Evolutionary conservation across 2,888 invertebrate species (phyloP).

Genomic region (Athalia rosae): DNA sequence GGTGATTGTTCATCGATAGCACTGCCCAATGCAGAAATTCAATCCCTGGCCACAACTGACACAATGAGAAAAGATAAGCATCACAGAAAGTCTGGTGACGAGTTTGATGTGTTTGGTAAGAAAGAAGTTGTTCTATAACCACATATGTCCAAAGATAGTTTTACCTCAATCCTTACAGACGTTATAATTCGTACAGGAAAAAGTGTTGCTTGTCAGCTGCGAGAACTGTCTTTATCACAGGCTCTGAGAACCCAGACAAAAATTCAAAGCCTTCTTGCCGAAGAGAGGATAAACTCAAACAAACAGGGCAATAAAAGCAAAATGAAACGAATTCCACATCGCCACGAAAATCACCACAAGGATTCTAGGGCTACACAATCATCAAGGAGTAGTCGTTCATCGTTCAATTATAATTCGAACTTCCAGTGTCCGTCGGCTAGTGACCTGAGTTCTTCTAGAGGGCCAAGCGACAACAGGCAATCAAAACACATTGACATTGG

Average conservation of each 20-base stretch:
- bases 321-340: neutral
- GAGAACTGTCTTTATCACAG: conserved; percentile 19
- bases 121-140: neutral
- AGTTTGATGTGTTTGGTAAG: conserved; percentile 19
- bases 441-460: neutral
- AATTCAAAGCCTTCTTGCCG: conserved; percentile 12
- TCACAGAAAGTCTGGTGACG: conserved; percentile 2
- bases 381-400: conserved; percentile 14
- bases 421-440: conserved; percentile 19
- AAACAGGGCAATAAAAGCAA: neutral
- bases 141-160: neutral
- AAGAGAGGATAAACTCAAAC: conserved; percentile 19
- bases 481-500: neutral
- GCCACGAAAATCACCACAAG: neutral
- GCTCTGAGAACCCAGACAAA: conserved; percentile 18
- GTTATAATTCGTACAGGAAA: neutral
- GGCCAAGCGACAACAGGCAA: neutral
- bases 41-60: neutral
- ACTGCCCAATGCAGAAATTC: neutral
- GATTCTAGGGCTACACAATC: conserved; percentile 7
- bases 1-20: conserved; percentile 9
- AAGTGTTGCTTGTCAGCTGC: conserved; percentile 18
- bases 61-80: conserved; percentile 4
- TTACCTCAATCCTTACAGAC: neutral
- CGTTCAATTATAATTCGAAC: conserved; percentile 4